A percentile compares a stretch with the other conserved stretches of the same genome.
phyloP scores from a whole-genome alignment of 1,140 invertebrate genomes.

The Aphelenchoides avenae region DNA sequence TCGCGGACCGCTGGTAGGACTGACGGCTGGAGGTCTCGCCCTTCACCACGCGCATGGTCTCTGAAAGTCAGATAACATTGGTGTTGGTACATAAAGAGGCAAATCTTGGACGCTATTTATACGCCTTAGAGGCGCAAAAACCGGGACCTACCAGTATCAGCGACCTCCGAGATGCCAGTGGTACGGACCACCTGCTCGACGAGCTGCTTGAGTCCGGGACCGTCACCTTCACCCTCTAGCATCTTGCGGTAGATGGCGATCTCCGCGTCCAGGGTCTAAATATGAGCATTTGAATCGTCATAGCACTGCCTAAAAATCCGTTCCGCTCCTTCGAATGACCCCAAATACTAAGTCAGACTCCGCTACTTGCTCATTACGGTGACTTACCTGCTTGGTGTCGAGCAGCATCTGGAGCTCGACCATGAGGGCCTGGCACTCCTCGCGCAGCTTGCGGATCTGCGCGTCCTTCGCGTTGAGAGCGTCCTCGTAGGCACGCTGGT shows the following conservation, averaged over 20 bases:
- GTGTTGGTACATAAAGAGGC: constrained; percentile 1
- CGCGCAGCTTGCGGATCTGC: constrained; percentile 60
- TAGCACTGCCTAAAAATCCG: constrained; percentile 19
- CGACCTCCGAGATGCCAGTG: constrained; percentile 49
- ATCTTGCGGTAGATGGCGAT: constrained; percentile 60
- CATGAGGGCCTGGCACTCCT: constrained; percentile 61
- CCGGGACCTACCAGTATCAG: constrained; percentile 40
- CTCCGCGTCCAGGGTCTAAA: constrained; percentile 54
- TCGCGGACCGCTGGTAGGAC: constrained; percentile 63
- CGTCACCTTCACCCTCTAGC: constrained; percentile 58
- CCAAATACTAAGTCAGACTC: too few relatives aligned
- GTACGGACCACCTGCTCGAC: constrained; percentile 59
- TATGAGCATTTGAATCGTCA: constrained; percentile 45
- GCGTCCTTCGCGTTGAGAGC: constrained; percentile 58
- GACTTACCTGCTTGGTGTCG: constrained; percentile 60
- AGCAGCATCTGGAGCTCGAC: constrained; percentile 61
- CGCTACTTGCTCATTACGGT: background rate
- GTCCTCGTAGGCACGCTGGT: constrained; percentile 59
- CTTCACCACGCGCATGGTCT: constrained; percentile 60
- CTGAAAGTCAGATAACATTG: constrained; percentile 28
- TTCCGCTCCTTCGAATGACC: background rate
- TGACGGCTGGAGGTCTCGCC: constrained; percentile 64
- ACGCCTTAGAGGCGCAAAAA: constrained; percentile 1
- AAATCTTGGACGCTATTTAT: background rate
- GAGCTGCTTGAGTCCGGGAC: constrained; percentile 56